Evolutionary conservation across 2,113 vertebrate genomes (phyloP).

Genomic region (Otis tarda): DNA sequence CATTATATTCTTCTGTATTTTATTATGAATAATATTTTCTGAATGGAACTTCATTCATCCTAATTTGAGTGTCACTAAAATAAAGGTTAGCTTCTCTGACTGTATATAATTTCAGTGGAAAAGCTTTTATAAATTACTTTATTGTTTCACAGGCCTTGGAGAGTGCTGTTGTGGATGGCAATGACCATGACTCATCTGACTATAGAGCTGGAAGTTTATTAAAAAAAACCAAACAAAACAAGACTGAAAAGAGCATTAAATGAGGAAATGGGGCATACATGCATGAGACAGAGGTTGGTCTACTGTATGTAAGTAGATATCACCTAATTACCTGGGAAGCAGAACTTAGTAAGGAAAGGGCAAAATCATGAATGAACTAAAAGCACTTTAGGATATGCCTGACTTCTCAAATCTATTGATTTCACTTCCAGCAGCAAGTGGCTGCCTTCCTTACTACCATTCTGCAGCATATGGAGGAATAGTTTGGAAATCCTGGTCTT

Average conservation of each 20-base stretch:
- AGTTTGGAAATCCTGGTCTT: background rate
- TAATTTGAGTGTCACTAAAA: conserved; percentile 75
- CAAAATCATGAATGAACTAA: conserved; percentile 41
- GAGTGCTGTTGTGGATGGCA: conserved; percentile 67
- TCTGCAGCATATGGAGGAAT: background rate
- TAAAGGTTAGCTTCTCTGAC: conserved; percentile 68
- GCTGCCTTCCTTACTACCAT: background rate
- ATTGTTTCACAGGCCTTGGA: conserved; percentile 80
- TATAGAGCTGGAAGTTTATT: conserved; percentile 63
- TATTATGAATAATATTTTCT: conserved; percentile 63
- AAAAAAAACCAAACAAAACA: too few relatives aligned
- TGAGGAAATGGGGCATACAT: conserved; percentile 83
- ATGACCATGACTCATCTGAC: conserved; percentile 83
- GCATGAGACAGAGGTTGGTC: conserved; percentile 65
- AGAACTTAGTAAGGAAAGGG: conserved; percentile 14
- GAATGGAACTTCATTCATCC: conserved; percentile 66
- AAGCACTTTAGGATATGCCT: background rate
- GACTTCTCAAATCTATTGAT: background rate
- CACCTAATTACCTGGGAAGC: conserved; percentile 61
- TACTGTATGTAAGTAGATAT: conserved; percentile 48
- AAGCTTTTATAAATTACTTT: conserved; percentile 79
- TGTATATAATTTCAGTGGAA: conserved; percentile 68
- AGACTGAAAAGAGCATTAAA: conserved; percentile 80
- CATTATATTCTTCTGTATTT: background rate
- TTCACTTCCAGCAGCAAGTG: conserved; percentile 12